Percentiles rank a stretch among this genome's conserved stretches.
phyloP scores from a whole-genome alignment of 2,113 vertebrate genomes.

The Athene noctua region DNA sequence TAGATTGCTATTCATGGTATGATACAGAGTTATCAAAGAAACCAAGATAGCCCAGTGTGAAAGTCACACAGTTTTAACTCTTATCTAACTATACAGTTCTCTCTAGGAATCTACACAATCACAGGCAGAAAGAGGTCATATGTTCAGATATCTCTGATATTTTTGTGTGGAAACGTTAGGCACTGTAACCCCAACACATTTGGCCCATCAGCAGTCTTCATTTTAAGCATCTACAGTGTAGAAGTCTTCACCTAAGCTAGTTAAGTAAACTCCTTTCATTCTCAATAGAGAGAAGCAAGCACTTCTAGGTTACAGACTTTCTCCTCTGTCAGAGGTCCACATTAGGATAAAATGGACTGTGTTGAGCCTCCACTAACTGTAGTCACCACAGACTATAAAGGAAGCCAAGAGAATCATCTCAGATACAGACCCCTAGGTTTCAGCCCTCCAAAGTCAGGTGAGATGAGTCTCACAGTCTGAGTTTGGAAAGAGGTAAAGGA shows the following conservation, averaged over 20 bases:
- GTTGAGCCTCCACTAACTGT: neutral
- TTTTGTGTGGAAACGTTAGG: neutral
- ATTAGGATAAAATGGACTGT: neutral
- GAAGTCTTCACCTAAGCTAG: neutral
- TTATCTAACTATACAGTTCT: neutral
- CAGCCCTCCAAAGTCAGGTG: neutral
- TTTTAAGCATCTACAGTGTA: neutral
- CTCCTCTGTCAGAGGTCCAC: neutral
- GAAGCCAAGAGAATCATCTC: neutral
- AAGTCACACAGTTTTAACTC: neutral
- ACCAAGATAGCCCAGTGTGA: neutral
- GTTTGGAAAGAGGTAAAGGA: neutral
- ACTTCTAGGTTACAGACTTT: neutral
- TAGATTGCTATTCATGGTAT: neutral
- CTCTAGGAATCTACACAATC: neutral
- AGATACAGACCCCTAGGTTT: accelerated
- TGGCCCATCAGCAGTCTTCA: neutral
- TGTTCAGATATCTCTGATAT: neutral
- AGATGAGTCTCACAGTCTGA: neutral
- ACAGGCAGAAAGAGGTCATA: neutral
- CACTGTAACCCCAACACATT: neutral
- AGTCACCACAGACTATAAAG: neutral
- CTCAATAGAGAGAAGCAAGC: neutral
- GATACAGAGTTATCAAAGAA: neutral
- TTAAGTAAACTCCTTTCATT: neutral